Evolutionary conservation across 2,797 vertebrate species (phyloP), one percentile per base, ranked within the genome.

Genomic region (Urophycis tenuis): DNA sequence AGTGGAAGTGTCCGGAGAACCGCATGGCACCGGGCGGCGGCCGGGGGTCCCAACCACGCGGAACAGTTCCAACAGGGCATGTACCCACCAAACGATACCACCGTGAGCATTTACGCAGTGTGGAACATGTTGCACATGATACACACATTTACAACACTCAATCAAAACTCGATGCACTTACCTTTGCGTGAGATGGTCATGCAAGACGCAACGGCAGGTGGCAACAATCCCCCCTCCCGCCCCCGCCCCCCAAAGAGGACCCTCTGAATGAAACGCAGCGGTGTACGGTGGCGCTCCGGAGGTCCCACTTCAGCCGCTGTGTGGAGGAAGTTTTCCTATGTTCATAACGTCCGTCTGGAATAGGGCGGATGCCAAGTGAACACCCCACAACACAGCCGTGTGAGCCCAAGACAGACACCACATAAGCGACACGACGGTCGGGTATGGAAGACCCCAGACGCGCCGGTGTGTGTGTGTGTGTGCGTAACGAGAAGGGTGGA

Each of bases 111-210:
- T 19, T 49, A 49, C 5, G 45, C 14, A 15, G 45, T 53, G 22
- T 2, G n/a, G n/a, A 53, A 53, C 49, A 17, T 60, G n/a, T n/a
- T n/a, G 53, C 53, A 60, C 53, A 72, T 22, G 33, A 19, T 35
- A n/a, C 32, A n/a, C n/a, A 72, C 5, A 71, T 32, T 71, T 30
- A 22, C 32, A 72, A 14, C 10, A 74, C n/a, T n/a, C n/a, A 12
- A n/a, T 29, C 14, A 29, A 73, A 25, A 75, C 34, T 71, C 33
- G 72, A 73, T 0, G 1, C 36, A 79, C 90, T 86, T 87, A 93
- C 92, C 91, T 92, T 92, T 45, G n/a, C n/a, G n/a, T n/a, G 84
- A 86, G 88, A 90, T 87, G 89, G 89, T 92, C 92, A 92, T 90
- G 83, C 74, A 77, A 75, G 81, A 74, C 71, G 83, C 81, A 83